These are phyloP conservation scores for Xiphophorus maculatus DNA, from an alignment of 2,113 vertebrate genomes.

Conservation along the genomic window DNA sequence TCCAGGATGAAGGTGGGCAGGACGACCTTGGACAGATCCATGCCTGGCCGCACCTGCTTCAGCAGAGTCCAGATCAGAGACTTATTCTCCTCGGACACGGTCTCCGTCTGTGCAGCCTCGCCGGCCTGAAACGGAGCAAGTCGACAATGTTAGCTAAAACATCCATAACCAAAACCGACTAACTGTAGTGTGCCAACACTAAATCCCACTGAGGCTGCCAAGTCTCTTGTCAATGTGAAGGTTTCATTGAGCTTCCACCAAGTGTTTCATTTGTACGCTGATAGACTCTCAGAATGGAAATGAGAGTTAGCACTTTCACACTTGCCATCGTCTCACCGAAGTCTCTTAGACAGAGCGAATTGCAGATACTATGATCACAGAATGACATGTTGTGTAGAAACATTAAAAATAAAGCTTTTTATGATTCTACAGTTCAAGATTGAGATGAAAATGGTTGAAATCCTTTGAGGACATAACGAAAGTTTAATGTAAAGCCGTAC, in stretches of 20 bases:
- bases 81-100: conserved; percentile 98
- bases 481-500: conserved; percentile 60
- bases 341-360: background rate
- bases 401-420: background rate
- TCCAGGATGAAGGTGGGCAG: conserved; percentile 98
- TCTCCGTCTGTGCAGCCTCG: conserved; percentile 96
- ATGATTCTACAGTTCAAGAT: no score
- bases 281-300: conserved; percentile 24
- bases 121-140: conserved; percentile 82
- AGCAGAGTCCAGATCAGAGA: conserved; percentile 98
- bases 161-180: background rate
- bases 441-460: background rate
- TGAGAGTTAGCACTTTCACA: conserved; percentile 23
- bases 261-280: conserved; percentile 53
- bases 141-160: background rate
- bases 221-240: background rate
- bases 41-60: conserved; percentile 97
- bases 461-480: background rate
- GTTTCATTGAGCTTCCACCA: background rate
- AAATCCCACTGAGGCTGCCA: no score
- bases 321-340: background rate
- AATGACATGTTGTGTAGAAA: conserved; percentile 11
- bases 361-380: conserved; percentile 31
- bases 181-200: background rate
- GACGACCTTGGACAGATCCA: conserved; percentile 98